Evolutionary conservation across 2,113 vertebrate genomes (phyloP).

Genomic region (Antigone vipio): DNA sequence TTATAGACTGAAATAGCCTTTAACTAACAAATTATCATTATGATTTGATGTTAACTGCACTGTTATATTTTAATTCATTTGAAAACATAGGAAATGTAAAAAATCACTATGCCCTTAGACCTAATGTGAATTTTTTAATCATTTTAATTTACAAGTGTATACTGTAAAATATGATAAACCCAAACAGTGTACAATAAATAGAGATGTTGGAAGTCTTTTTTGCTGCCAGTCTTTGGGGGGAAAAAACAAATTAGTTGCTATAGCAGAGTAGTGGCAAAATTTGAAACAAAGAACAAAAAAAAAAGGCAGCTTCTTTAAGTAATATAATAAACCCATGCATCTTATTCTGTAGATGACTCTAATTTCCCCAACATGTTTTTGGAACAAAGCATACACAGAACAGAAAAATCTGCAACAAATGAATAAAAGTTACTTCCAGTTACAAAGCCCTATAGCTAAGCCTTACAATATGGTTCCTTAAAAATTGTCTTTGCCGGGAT

Average conservation of each 20-base stretch:
- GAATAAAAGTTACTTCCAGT: not conserved
- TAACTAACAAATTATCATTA: conserved; percentile 99
- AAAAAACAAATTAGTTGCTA: conserved; percentile 39
- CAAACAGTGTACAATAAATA: conserved; percentile 58
- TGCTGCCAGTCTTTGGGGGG: conserved; percentile 40
- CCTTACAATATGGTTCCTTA: not conserved
- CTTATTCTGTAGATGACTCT: not conserved
- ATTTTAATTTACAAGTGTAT: conserved; percentile 70
- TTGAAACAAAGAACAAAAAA: conserved; percentile 25
- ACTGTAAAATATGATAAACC: conserved; percentile 54
- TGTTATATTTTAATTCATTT: conserved; percentile 89
- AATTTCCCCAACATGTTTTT: conserved; percentile 34
- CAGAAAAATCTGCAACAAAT: not conserved
- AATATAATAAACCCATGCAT: conserved; percentile 10
- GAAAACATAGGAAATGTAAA: conserved; percentile 73
- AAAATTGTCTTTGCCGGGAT: not conserved
- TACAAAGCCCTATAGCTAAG: not conserved
- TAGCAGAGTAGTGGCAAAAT: conserved; percentile 16
- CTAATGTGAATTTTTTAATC: conserved; percentile 66
- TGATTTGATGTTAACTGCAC: conserved; percentile 94
- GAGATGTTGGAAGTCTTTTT: conserved; percentile 49
- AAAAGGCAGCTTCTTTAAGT: conserved; percentile 6
- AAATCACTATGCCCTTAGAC: conserved; percentile 64
- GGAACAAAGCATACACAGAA: not conserved
- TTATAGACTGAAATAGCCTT: conserved; percentile 96